Conservation (phyloP, 1,140 invertebrate genomes). For the Triops cancriformis region DNA sequence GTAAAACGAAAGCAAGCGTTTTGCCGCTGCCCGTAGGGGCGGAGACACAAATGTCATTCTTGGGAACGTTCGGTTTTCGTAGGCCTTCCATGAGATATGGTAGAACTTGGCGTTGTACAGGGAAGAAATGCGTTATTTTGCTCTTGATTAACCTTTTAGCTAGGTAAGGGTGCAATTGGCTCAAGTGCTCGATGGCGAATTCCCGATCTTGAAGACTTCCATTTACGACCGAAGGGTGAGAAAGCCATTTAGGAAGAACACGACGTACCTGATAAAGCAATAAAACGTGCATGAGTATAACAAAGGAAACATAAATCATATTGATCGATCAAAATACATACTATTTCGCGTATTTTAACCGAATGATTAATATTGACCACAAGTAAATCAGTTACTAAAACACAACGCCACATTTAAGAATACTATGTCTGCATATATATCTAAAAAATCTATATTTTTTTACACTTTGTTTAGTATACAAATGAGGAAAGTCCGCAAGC, state of each 20-base stretch:
- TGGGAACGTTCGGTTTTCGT: constrained; percentile 49
- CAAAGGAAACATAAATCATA: too few relatives aligned
- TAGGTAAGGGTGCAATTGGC: constrained; percentile 52
- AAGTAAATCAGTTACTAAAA: too few relatives aligned
- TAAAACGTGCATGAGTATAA: too few relatives aligned
- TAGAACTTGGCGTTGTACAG: constrained; percentile 75
- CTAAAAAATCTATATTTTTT: too few relatives aligned
- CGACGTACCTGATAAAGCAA: constrained; percentile 48
- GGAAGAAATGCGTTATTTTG: constrained; percentile 70
- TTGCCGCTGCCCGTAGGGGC: constrained; percentile 97
- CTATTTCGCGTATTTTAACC: too few relatives aligned
- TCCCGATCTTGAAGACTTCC: constrained; percentile 55
- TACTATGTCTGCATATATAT: too few relatives aligned
- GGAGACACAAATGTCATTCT: constrained; percentile 88
- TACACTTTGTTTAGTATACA: too few relatives aligned
- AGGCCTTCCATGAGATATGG: constrained; percentile 62
- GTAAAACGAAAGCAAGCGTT: constrained; percentile 87
- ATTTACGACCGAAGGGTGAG: constrained; percentile 65
- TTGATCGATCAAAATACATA: too few relatives aligned
- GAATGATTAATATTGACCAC: too few relatives aligned
- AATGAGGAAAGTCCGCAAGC: too few relatives aligned
- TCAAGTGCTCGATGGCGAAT: constrained; percentile 49
- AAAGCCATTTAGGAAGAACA: constrained; percentile 76
- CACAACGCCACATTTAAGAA: too few relatives aligned
- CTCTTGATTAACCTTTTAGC: constrained; percentile 56